These are phyloP conservation scores for Metridium senile DNA, from an alignment of 92 coral and sea anemone species.

Conservation along the genomic window DNA sequence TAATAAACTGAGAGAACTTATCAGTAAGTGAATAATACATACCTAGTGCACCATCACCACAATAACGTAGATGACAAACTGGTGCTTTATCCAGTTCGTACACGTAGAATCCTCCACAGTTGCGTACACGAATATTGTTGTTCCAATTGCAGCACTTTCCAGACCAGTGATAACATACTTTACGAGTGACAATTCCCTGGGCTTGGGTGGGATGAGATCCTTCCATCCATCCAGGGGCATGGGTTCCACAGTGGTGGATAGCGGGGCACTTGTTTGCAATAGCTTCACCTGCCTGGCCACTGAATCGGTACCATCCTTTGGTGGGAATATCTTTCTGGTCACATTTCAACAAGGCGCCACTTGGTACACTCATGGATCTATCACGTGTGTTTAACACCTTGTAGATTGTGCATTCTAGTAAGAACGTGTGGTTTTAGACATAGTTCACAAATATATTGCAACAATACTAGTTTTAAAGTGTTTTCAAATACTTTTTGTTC, in stretches of 20 bases:
- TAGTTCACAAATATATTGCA: too few relatives aligned
- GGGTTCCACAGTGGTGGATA: slow-evolving; percentile 55
- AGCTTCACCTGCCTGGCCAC: slow-evolving; percentile 22
- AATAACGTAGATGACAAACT: slow-evolving; percentile 17
- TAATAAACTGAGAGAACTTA: neutral
- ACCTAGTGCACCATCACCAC: slow-evolving; percentile 1
- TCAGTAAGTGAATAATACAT: too few relatives aligned
- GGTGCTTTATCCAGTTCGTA: slow-evolving; percentile 19
- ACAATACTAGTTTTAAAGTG: too few relatives aligned
- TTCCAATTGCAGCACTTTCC: slow-evolving; percentile 46
- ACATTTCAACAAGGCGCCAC: slow-evolving; percentile 9
- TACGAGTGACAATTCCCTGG: slow-evolving; percentile 39
- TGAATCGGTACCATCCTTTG: slow-evolving; percentile 38
- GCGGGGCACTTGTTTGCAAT: slow-evolving; percentile 23
- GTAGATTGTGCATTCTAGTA: slow-evolving; percentile 23
- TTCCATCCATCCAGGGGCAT: slow-evolving; percentile 60
- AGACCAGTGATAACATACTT: slow-evolving; percentile 47
- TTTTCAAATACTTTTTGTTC: too few relatives aligned
- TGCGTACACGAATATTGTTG: slow-evolving; percentile 46
- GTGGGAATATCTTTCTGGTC: slow-evolving; percentile 11
- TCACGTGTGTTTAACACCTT: neutral
- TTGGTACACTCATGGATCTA: neutral
- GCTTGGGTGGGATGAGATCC: slow-evolving; percentile 53
- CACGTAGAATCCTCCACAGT: slow-evolving; percentile 45
- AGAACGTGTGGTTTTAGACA: too few relatives aligned